Evolutionary conservation across 2,113 vertebrate species (phyloP), one percentile per base, ranked within the genome.

Genomic region (Oryzias javanicus): DNA sequence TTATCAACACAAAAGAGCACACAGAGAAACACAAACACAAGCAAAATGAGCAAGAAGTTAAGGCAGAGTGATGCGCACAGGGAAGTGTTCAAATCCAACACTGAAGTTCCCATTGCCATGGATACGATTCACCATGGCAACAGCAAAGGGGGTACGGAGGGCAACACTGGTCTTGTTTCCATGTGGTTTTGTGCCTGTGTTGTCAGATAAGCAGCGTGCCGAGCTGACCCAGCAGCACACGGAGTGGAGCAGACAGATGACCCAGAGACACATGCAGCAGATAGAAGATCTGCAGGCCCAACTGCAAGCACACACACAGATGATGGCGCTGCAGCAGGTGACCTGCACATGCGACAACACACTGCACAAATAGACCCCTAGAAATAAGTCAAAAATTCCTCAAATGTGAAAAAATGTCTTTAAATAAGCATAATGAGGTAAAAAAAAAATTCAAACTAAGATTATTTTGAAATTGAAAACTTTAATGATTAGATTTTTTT

Each of bases 241-340:
- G 0, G 88, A 86, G 27, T 96, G 94, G 89, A 90, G 81, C 1
- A 75, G 88, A 64, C 92, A 93, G 84, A 85, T 92, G 76, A 92
- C 92, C 69, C 92, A 93, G 87, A 89, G 91, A 74, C 94, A 96
- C 69, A 94, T 92, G 92, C 92, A 96, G 86, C 93, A 95, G 83
- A 85, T 94, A 49, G 94, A 93, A 50, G 90, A 89, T 19, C 90
- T 96, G 14, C 94, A 93, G 76, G 83, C 84, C 0, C 92, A 97
- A 72, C 89, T 94, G 48, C 90, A 86, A 51, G 92, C 87, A 41
- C 89, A 90, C 86, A 93, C 89, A 15, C 84, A 91, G 42, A 80
- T 90, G 80, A 92, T 92, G 88, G 92, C 89, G 40, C 83, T 91
- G 53, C 89, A 90, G 49, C 93, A 93, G 91, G 91, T 91, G 70